Evolutionary conservation across 2,888 invertebrate species (phyloP), one percentile per base, ranked within the genome.

Genomic region (Zhengitettix transpicula): DNA sequence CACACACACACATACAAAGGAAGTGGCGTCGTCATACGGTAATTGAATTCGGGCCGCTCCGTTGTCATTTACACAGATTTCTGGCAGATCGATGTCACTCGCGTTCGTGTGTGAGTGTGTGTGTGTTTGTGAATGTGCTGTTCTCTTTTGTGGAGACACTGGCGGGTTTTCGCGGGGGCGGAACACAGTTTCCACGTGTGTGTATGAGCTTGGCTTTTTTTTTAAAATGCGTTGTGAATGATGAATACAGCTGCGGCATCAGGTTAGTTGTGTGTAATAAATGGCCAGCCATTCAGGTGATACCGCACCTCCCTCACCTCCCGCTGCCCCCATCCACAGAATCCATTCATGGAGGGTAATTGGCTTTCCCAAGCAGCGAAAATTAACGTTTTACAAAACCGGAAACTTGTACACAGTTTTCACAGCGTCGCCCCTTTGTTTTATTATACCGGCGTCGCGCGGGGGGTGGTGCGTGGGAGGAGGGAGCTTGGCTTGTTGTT

Each of bases 1-100:
- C 58, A 40, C 41, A 58, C 28, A 28, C 28, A 28, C 28, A 28
- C 16, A 51, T 54, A 59, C 58, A 61, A 61, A 61, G 61, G 61
- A 61, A 61, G 58, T 61, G 56, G 56, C 58, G 61, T 59, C 58
- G 61, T 59, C 61, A 61, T 54, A 55, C 55, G 56, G 58, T 61
- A 61, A 61, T 61, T 61, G 61, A 61, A 61, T 61, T 40, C 52
- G 42, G 12, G 47, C 47, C 47, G 47, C 47, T 47, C 47, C 47
- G 47, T 47, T 47, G 47, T 47, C 47, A 47, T 47, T 47, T 47
- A 47, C 47, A 47, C 47, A 47, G 47, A 47, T 47, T 47, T 47
- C 47, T 47, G 47, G 47, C 47, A 12, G 47, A 12, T n/a, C 12
- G 47, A 47, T n/a, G n/a, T 47, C 47, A 8, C 12, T 47, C 12